Evolutionary conservation across 2,797 vertebrate genomes (phyloP).

Genomic region (Leptodactylus fallax): DNA sequence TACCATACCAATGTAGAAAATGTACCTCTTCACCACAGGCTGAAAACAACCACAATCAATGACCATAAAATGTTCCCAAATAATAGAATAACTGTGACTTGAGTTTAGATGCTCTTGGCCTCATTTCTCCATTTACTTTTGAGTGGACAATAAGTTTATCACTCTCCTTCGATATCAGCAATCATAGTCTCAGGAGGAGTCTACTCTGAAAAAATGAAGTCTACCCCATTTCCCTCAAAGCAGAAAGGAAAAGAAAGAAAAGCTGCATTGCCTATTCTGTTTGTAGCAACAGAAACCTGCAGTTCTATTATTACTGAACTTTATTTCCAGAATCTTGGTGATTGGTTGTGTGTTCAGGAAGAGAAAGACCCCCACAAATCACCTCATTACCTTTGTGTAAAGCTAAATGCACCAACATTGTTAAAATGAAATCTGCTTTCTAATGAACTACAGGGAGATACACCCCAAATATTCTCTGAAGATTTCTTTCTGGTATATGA

Average conservation of each 20-base stretch:
- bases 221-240: neutral
- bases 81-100: neutral
- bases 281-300: neutral
- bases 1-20: neutral
- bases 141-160: neutral
- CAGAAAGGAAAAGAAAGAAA: neutral
- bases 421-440: neutral
- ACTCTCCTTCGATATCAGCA: neutral
- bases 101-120: neutral
- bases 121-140: neutral
- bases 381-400: neutral
- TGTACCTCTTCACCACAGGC: neutral
- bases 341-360: neutral
- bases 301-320: neutral
- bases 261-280: neutral
- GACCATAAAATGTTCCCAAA: neutral
- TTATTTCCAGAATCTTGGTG: neutral
- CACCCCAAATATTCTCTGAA: neutral
- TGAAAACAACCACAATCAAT: neutral
- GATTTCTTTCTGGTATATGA: neutral
- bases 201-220: neutral
- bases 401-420: neutral
- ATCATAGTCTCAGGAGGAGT: slow-evolving; percentile 19
- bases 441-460: neutral
- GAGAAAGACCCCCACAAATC: neutral